A percentile compares a stretch with the other conserved stretches of the same genome.
Evolutionary conservation across 2,888 invertebrate genomes (phyloP).

Genomic region (Andrena camellia): DNA sequence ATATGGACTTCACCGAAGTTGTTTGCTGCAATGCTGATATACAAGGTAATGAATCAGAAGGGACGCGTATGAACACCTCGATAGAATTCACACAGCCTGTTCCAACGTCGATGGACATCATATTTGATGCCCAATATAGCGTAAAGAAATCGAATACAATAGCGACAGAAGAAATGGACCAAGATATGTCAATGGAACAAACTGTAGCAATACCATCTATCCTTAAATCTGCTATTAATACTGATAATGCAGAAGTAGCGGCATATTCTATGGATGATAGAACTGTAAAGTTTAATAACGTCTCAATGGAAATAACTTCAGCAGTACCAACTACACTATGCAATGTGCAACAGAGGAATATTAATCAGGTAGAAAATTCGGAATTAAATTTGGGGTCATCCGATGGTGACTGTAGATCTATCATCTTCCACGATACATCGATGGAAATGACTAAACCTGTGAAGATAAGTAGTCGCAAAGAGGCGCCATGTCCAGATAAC

Average conservation of each 20-base stretch:
- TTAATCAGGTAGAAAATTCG: neutral
- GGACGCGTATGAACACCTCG: constrained; percentile 34
- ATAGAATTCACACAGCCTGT: constrained; percentile 60
- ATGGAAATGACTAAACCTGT: constrained; percentile 62
- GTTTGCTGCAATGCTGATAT: constrained; percentile 18
- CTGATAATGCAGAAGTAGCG: neutral
- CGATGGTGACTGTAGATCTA: neutral
- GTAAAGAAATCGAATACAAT: neutral
- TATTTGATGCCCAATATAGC: neutral
- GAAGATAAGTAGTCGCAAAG: neutral
- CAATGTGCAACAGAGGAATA: neutral
- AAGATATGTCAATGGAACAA: constrained; percentile 44
- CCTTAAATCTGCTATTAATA: neutral
- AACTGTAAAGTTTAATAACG: constrained; percentile 43
- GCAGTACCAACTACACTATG: constrained; percentile 21
- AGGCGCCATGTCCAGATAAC: neutral
- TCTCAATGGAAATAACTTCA: constrained; percentile 63
- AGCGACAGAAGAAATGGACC: neutral
- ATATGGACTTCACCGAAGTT: constrained; percentile 59
- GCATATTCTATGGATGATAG: neutral
- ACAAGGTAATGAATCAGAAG: neutral
- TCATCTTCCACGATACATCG: constrained; percentile 21
- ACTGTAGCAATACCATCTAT: constrained; percentile 20
- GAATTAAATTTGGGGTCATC: neutral
- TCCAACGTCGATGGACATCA: constrained; percentile 18